A percentile compares a stretch with the other conserved stretches of the same genome.
Evolutionary conservation across 2,797 vertebrate genomes (phyloP).

Genomic region (Mormyrus proboscirostris): DNA sequence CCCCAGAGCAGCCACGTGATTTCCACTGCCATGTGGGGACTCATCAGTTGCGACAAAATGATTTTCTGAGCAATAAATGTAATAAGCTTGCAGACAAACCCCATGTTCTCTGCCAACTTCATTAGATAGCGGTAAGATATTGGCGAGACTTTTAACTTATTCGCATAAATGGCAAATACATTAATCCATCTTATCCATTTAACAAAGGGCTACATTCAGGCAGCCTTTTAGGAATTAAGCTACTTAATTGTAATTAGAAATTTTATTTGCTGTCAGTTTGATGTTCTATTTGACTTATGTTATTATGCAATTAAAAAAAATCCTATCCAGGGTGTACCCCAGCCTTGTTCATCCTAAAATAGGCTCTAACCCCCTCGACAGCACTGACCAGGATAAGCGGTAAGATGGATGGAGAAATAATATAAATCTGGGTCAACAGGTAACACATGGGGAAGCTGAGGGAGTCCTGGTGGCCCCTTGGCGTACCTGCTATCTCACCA

Average conservation of each 20-base stretch:
- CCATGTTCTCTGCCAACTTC: not conserved
- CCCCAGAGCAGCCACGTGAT: not conserved
- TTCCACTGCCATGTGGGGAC: not conserved
- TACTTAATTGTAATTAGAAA: not conserved
- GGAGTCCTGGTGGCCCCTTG: not conserved
- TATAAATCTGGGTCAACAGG: not conserved
- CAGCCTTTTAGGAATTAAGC: not conserved
- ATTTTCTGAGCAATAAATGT: not conserved
- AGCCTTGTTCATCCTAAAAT: not conserved
- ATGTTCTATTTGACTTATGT: not conserved
- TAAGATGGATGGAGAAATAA: not conserved
- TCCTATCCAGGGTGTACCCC: not conserved
- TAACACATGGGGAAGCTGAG: not conserved
- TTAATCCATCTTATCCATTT: conserved; percentile 1
- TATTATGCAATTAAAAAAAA: not conserved
- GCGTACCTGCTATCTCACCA: not conserved
- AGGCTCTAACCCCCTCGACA: not conserved
- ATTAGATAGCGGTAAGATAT: not conserved
- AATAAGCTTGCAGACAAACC: not conserved
- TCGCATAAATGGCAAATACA: not conserved
- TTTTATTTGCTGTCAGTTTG: not conserved
- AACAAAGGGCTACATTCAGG: not conserved
- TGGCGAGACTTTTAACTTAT: not conserved
- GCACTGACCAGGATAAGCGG: not conserved
- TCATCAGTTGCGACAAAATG: not conserved